Conservation (phyloP, 2,797 vertebrate genomes). For the Scolopax rusticola region DNA sequence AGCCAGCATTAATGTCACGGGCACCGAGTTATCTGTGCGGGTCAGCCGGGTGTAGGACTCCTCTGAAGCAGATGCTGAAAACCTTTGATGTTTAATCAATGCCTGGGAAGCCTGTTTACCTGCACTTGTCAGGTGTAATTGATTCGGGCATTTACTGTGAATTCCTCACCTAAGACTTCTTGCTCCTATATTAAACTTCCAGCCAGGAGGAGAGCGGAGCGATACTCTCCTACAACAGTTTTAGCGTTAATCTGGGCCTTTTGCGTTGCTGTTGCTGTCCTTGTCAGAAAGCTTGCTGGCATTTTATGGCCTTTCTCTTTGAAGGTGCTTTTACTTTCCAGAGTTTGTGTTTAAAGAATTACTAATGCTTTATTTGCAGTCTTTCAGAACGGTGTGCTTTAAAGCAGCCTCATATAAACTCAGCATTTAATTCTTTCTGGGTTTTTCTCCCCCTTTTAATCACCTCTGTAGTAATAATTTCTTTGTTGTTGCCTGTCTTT, state of each 20-base stretch:
- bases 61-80: not conserved
- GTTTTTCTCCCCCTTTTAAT: not conserved
- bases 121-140: constrained; percentile 34
- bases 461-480: not conserved
- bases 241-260: not conserved
- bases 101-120: constrained; percentile 13
- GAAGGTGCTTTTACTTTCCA: constrained; percentile 22
- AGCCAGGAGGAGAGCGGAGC: not conserved
- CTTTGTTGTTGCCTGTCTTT: not conserved
- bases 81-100: constrained; percentile 20
- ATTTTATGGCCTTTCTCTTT: constrained; percentile 54
- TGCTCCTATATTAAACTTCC: not conserved
- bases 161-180: constrained; percentile 8
- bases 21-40: fast-evolving
- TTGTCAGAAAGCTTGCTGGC: constrained; percentile 40
- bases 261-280: not conserved
- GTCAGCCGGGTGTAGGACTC: not conserved
- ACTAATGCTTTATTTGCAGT: not conserved
- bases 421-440: not conserved
- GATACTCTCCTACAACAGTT: not conserved
- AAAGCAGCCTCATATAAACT: not conserved
- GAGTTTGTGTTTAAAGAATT: constrained; percentile 37
- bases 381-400: not conserved
- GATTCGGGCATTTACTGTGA: constrained; percentile 18
- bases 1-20: fast-evolving